phyloP scores from a whole-genome alignment of 2,797 vertebrate genomes.

The Sebastes jordani region DNA sequence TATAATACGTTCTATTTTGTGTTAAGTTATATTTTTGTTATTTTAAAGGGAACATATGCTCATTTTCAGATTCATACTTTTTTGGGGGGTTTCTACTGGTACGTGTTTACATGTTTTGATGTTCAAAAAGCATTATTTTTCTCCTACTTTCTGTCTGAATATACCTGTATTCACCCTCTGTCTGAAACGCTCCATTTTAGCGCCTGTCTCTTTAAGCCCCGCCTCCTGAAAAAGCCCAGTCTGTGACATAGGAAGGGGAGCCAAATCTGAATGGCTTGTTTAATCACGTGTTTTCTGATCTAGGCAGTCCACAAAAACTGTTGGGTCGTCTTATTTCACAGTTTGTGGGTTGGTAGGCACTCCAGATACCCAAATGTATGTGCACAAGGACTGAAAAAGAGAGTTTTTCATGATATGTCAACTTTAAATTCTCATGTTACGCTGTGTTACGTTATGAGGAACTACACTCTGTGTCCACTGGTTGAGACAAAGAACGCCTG shows the following conservation, averaged over 20 bases:
- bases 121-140: no score
- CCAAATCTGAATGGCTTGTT: no score
- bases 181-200: background rate
- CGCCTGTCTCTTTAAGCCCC: background rate
- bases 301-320: no score
- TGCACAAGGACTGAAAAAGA: background rate
- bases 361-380: no score
- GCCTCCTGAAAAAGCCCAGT: background rate
- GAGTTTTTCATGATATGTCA: background rate
- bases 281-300: no score
- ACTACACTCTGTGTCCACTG: background rate
- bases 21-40: background rate
- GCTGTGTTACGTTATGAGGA: background rate
- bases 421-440: background rate
- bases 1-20: background rate
- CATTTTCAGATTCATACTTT: background rate
- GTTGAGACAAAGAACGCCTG: background rate
- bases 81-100: background rate
- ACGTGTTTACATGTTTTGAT: background rate
- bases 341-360: no score
- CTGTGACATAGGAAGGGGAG: no score
- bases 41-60: background rate
- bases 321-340: no score
- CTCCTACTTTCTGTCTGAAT: no score
- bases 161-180: background rate